A percentile compares a stretch with the other conserved stretches of the same genome.
These are phyloP conservation scores for Nothura maculosa DNA, from an alignment of 2,797 vertebrate species.

Conservation along the genomic window DNA sequence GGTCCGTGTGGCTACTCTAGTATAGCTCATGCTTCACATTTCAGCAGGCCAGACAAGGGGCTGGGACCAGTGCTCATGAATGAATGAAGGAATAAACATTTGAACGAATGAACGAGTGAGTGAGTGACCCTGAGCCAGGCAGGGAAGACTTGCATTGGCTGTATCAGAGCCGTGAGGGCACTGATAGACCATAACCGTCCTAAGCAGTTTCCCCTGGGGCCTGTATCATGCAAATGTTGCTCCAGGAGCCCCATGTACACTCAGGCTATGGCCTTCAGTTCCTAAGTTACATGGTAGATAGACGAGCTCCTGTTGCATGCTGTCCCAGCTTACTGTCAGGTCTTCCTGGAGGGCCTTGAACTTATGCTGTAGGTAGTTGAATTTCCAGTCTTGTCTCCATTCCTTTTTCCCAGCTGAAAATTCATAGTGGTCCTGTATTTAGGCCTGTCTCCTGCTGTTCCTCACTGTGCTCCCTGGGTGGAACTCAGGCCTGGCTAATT, in stretches of 20 bases:
- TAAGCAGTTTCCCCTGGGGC: neutral
- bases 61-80: neutral
- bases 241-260: neutral
- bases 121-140: accelerated
- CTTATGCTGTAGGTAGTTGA: neutral
- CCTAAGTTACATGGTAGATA: accelerated
- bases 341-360: neutral
- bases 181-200: neutral
- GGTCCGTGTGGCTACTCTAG: neutral
- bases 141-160: neutral
- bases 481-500: neutral
- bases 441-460: neutral
- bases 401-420: neutral
- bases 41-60: neutral
- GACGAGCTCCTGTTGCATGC: neutral
- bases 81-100: no score
- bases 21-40: neutral
- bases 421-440: neutral
- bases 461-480: neutral
- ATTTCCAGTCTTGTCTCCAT: neutral
- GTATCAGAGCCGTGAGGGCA: neutral
- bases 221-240: neutral
- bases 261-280: accelerated
- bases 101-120: neutral
- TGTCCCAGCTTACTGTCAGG: accelerated